Conservation (phyloP, 2,888 invertebrate species). For the Brenthis ino region DNA sequence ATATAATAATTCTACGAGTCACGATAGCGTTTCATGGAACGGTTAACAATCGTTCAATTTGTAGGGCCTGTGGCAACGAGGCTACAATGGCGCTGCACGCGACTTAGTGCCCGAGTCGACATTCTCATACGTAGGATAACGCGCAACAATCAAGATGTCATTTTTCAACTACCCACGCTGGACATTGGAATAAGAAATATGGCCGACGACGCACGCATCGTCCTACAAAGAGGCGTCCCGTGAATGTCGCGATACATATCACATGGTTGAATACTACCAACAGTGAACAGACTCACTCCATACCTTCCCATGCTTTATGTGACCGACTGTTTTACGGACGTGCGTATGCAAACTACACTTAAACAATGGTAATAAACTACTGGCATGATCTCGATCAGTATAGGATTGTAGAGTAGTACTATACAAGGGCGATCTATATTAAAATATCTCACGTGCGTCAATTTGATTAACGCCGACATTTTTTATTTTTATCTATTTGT, state of each 20-base stretch:
- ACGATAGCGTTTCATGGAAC: constrained; percentile 73
- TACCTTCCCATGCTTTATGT: constrained; percentile 41
- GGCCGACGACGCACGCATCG: constrained; percentile 73
- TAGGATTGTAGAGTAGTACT: neutral
- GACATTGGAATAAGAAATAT: constrained; percentile 73
- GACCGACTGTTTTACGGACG: constrained; percentile 1
- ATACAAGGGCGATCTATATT: too few species aligned
- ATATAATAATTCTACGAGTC: constrained; percentile 72
- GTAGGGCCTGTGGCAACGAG: constrained; percentile 66
- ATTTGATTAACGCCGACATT: too few species aligned
- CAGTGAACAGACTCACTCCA: constrained; percentile 53
- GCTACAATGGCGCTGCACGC: constrained; percentile 74
- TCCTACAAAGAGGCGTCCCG: constrained; percentile 71
- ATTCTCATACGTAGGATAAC: constrained; percentile 81
- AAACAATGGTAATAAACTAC: neutral
- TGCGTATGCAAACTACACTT: neutral
- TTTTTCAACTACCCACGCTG: constrained; percentile 82
- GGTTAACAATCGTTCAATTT: constrained; percentile 81
- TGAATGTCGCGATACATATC: constrained; percentile 75
- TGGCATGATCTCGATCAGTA: neutral
- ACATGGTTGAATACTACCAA: constrained; percentile 65
- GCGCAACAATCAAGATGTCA: constrained; percentile 82
- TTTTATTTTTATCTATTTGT: neutral
- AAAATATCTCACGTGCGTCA: too few species aligned
- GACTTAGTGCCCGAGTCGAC: constrained; percentile 63